Base-by-base conservation (phyloP, 2,113 vertebrate genomes). In the Zapornia atra region DNA sequence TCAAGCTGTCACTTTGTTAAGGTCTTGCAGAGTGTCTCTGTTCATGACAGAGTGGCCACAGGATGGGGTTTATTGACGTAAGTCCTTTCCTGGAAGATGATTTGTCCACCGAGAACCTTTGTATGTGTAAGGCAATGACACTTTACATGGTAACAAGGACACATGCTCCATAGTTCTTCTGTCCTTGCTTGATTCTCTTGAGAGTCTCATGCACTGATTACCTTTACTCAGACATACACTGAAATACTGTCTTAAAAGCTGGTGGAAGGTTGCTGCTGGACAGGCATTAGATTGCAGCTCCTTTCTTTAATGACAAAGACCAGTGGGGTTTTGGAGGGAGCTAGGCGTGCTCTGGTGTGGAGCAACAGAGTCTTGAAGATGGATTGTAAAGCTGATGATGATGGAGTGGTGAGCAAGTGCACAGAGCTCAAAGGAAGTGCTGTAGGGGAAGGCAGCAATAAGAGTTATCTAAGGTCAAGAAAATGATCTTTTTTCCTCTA, bases 371-470 rank as follows among this genome's bases (percentile, higher is more conserved):
- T 53, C 33, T 9, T 34, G 50, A 38, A 60, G 78, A 59, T 19
- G 54, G 63, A 77, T 48, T 36, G 65, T 66, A 48, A 53, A 72
- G 51, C 60, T 51, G 81, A 5, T 50, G 36, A 28, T 46, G 56
- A 21, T 2, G 1, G n/a, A 76, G 40, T 4, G 22, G 44, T 38
- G 50, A 53, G 53, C 0, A 1, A 64, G 48, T 51, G 70, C 56
- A 9, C 4, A 2, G 34, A 85, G 40, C 38, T 50, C 0, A 0
- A 25, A 78, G 48, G 48, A 66, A 48, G 34, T 17, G 38, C 34
- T 0, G 0, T 3, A 36, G 46, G 50, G 24, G n/a, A 60, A 68
- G 40, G 85, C 70, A 82, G 66, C 22, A n/a, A 3, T 38, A 46
- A 34, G 2, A 25, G 5, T 17, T 75, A 26, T 33, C 34, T 26